Percentiles rank a stretch among this genome's conserved stretches.
Evolutionary conservation across 2,888 invertebrate species (phyloP).

Genomic region (Scrobipalpa costella): DNA sequence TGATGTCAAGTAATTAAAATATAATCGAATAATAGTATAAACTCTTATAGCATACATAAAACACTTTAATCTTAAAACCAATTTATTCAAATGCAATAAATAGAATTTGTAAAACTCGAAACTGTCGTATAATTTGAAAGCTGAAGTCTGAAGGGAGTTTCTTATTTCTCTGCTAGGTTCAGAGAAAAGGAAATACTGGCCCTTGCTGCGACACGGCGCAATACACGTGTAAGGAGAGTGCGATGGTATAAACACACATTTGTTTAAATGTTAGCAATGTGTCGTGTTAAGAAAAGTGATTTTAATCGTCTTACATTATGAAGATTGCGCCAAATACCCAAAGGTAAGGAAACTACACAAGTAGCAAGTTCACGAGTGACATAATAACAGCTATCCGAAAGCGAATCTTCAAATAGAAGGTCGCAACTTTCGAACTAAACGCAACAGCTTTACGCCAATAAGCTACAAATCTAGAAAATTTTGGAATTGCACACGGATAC

Average conservation of each 20-base stretch:
- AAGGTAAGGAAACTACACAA: constrained; percentile 44
- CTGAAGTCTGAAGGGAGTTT: constrained; percentile 55
- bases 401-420: constrained; percentile 37
- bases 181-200: constrained; percentile 74
- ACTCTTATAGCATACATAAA: constrained; percentile 38
- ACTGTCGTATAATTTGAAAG: constrained; percentile 31
- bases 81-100: constrained; percentile 38
- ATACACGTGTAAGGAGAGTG: not conserved
- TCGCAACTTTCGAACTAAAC: constrained; percentile 36
- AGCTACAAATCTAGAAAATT: constrained; percentile 1
- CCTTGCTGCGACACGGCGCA: constrained; percentile 41
- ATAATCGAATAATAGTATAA: constrained; percentile 13
- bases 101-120: constrained; percentile 32
- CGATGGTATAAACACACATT: not conserved
- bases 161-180: constrained; percentile 73
- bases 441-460: constrained; percentile 10
- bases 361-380: constrained; percentile 26
- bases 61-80: constrained; percentile 33
- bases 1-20: constrained; percentile 22
- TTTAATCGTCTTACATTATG: not conserved
- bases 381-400: constrained; percentile 21
- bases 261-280: not conserved
- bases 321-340: constrained; percentile 36
- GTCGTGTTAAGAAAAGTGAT: not conserved
- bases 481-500: constrained; percentile 12